Conservation (phyloP, 2,113 vertebrate species). For the Silurus glanis region DNA sequence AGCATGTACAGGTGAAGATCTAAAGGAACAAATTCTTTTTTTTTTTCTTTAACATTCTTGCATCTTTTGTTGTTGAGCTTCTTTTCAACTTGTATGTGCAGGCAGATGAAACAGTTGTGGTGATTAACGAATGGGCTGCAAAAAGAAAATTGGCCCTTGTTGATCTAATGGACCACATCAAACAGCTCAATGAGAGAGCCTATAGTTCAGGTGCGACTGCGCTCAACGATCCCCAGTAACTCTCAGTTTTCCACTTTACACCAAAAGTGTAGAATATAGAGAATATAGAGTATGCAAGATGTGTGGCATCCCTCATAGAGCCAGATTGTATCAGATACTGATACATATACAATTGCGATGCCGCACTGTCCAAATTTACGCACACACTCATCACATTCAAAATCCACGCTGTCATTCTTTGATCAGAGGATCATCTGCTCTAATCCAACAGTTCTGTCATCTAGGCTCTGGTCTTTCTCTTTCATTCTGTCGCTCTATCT, state of each 20-base stretch:
- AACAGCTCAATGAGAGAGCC: constrained; percentile 21
- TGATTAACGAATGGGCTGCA: constrained; percentile 23
- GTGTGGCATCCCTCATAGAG: constrained; percentile 12
- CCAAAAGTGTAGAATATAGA: background rate
- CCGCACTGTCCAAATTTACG: background rate
- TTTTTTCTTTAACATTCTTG: constrained; percentile 36
- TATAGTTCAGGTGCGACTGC: constrained; percentile 39
- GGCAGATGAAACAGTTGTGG: constrained; percentile 32
- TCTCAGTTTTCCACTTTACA: constrained; percentile 36
- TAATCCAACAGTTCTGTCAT: constrained; percentile 57
- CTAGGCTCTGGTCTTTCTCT: constrained; percentile 48
- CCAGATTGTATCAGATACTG: background rate
- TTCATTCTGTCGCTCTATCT: constrained; percentile 55
- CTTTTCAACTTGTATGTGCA: constrained; percentile 41
- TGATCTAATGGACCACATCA: constrained; percentile 52
- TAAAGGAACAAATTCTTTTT: background rate
- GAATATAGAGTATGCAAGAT: background rate
- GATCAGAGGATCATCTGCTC: constrained; percentile 51
- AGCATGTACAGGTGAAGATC: background rate
- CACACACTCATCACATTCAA: background rate
- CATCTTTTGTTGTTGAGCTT: constrained; percentile 47
- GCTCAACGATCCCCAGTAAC: constrained; percentile 17
- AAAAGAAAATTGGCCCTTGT: constrained; percentile 25
- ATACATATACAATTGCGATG: background rate
- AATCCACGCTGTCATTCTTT: constrained; percentile 41